Conservation (phyloP, 92 coral and sea anemone genomes). For the Parazoanthus swiftii region DNA sequence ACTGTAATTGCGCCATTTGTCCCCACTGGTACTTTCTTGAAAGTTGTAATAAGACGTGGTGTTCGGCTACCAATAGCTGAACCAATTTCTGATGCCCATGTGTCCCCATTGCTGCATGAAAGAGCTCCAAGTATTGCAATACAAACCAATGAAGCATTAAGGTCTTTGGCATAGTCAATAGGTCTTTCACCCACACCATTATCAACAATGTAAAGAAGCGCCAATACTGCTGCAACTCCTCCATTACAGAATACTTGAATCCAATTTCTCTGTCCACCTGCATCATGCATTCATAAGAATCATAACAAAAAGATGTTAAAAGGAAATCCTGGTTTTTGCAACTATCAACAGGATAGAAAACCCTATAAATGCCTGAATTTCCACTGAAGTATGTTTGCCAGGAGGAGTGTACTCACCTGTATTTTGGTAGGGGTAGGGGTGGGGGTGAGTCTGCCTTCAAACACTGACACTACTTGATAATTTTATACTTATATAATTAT, state of each 20-base stretch:
- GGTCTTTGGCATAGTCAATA: slow-evolving; percentile 94
- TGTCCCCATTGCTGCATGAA: slow-evolving; percentile 97
- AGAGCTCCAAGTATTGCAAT: slow-evolving; percentile 85
- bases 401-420: too few relatives aligned
- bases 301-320: neutral
- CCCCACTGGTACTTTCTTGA: slow-evolving; percentile 88
- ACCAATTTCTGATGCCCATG: slow-evolving; percentile 99
- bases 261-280: slow-evolving; percentile 99
- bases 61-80: slow-evolving; percentile 67
- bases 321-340: too few relatives aligned
- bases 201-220: slow-evolving; percentile 75
- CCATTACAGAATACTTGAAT: slow-evolving; percentile 98
- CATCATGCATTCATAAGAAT: neutral
- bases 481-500: too few relatives aligned
- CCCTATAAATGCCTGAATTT: too few relatives aligned
- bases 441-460: too few relatives aligned
- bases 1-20: slow-evolving; percentile 98
- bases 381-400: too few relatives aligned
- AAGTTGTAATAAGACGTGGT: slow-evolving; percentile 87
- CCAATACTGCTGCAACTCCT: slow-evolving; percentile 83
- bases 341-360: too few relatives aligned
- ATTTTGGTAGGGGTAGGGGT: too few relatives aligned
- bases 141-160: slow-evolving; percentile 85
- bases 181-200: slow-evolving; percentile 90
- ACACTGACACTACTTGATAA: too few relatives aligned